Percentiles rank a stretch among this genome's conserved stretches.
These are phyloP conservation scores for Erethizon dorsatum DNA, from an alignment of 2,797 vertebrate species.

Conservation along the genomic window DNA sequence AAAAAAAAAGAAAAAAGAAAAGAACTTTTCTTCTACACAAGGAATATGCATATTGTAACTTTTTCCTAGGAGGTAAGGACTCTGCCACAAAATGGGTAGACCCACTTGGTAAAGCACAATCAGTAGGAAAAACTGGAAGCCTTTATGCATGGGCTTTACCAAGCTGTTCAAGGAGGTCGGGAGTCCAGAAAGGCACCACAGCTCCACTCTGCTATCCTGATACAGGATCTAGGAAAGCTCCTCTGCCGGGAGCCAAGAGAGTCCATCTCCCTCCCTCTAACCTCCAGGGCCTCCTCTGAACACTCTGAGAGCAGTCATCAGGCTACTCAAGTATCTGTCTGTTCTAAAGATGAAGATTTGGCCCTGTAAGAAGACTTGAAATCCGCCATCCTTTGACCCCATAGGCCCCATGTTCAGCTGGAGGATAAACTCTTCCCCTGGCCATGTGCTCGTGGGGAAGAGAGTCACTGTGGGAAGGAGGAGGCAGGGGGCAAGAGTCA, in stretches of 20 bases:
- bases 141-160: background rate
- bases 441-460: background rate
- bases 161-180: background rate
- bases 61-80: background rate
- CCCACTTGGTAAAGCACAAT: background rate
- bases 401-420: background rate
- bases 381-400: background rate
- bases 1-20: too few relatives aligned
- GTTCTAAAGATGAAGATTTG: background rate
- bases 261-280: background rate
- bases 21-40: background rate
- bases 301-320: background rate
- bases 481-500: background rate
- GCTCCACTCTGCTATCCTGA: background rate
- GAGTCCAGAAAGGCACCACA: background rate
- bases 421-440: background rate
- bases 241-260: background rate
- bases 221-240: background rate
- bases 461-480: background rate
- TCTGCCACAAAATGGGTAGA: background rate
- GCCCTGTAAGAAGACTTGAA: background rate
- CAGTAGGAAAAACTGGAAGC: background rate
- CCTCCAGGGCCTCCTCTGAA: constrained; percentile 4
- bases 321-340: background rate
- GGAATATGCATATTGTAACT: background rate